Base-by-base conservation (phyloP, 2,797 vertebrate species). In the Hafferia zeledoni region DNA sequence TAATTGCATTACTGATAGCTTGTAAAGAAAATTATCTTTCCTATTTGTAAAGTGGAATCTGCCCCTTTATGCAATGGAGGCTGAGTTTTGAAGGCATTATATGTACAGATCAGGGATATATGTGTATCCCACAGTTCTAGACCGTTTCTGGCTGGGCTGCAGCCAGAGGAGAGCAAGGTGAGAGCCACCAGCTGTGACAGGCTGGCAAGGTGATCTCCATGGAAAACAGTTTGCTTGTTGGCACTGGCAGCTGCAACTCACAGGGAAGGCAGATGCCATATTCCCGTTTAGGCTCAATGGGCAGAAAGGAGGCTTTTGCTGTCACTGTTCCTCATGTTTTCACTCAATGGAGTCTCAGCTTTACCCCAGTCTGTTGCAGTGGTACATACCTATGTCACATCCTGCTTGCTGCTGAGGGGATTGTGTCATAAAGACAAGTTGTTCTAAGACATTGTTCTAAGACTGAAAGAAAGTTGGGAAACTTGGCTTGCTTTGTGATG, bases 91-190 rank as follows among this genome's bases (percentile, higher is more conserved):
- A n/a, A 75, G 55, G 55, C 46, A 6, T 39, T 22, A 17, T 25
- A 1, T 1, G 20, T 60, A 18, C 17, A 39, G 11, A 6, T 33
- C 3, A 30, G 53, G 37, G 33, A 6, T 22, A 5, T 5, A 3
- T n/a, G 18, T 47, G 17, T 10, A 3, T 14, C 15, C 37, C 10
- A 17, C 6, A 47, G 50, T 17, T 56, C 47, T 41, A 11, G 71
- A 22, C 5, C 0, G 7, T 18, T 44, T 49, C 56, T 25, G 25
- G 11, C 35, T 83, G 56, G 68, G 69, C 76, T 77, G 82, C 49
- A 81, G 33, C 13, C 59, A 59, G 43, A n/a, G 35, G 30, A 41
- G 10, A 61, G 53, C 35, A 50, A 72, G 33, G 50, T 31, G 57
- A 22, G 43, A 84, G 46, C 24, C 33, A 7, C 20, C 68, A 83